These are phyloP conservation scores for Phalacrocorax aristotelis DNA, from an alignment of 2,113 vertebrate species.

Conservation along the genomic window DNA sequence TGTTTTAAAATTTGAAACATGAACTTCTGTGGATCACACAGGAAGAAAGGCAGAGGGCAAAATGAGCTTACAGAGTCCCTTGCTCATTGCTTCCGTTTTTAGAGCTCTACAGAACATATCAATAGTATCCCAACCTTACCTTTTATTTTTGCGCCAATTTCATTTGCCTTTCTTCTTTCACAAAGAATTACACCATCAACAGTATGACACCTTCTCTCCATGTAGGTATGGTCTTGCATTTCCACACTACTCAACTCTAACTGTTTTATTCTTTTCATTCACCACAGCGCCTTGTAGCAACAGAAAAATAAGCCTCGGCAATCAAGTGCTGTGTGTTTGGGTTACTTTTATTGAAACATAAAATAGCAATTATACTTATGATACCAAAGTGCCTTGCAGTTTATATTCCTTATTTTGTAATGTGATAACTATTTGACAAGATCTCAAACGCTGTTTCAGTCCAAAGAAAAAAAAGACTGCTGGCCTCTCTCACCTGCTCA, in stretches of 20 bases:
- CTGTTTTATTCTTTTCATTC: not conserved
- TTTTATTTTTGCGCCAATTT: not conserved
- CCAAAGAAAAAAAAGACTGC: not conserved
- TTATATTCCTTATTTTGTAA: not conserved
- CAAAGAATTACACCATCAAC: not conserved
- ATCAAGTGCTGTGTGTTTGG: not conserved
- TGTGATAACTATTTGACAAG: not conserved
- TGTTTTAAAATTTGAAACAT: not conserved
- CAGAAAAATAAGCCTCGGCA: not conserved
- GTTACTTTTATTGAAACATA: not conserved
- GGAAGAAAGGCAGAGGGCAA: not conserved
- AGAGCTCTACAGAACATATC: not conserved
- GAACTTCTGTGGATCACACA: not conserved
- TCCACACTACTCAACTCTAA: not conserved
- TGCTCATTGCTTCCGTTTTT: not conserved
- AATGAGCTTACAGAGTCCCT: not conserved
- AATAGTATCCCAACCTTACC: not conserved
- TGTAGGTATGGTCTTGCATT: not conserved
- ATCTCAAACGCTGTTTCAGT: not conserved
- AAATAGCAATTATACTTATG: not conserved
- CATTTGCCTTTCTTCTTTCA: not conserved
- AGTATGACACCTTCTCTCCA: not conserved
- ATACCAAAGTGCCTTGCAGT: not conserved
- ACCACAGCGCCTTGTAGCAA: not conserved
- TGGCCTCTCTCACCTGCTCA: constrained; percentile 82